Conservation (phyloP, 2,888 invertebrate genomes). For the Latheticus oryzae region DNA sequence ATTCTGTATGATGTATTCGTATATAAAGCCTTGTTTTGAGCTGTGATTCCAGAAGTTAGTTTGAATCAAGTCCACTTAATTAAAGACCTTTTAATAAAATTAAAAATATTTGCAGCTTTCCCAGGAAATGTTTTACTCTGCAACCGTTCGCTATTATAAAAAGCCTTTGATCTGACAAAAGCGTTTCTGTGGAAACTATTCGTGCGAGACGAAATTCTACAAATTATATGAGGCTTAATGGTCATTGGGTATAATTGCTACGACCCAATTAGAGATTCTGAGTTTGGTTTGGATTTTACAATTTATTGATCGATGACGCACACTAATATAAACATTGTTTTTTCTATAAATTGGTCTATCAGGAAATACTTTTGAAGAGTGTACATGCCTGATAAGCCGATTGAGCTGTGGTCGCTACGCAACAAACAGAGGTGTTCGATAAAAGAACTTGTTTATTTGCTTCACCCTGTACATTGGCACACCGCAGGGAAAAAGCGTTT, state of each 20-base stretch:
- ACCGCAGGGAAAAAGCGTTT: slow-evolving; percentile 23
- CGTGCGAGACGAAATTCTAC: neutral
- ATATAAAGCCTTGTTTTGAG: no score
- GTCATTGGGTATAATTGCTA: slow-evolving; percentile 9
- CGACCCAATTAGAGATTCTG: slow-evolving; percentile 16
- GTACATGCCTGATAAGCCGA: slow-evolving; percentile 48
- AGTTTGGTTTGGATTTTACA: slow-evolving; percentile 22
- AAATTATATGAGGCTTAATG: slow-evolving; percentile 11
- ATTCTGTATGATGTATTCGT: no score
- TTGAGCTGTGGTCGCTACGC: slow-evolving; percentile 45
- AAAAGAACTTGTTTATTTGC: no score
- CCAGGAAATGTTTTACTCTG: slow-evolving; percentile 12
- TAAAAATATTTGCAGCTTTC: slow-evolving; percentile 28
- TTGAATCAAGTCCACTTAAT: slow-evolving; percentile 17
- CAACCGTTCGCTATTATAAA: slow-evolving; percentile 10
- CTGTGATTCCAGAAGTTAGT: no score
- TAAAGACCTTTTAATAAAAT: slow-evolving; percentile 27
- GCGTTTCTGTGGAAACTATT: slow-evolving; percentile 1
- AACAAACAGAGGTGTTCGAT: slow-evolving; percentile 37
- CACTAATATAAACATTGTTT: neutral
- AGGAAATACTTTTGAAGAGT: slow-evolving; percentile 33
- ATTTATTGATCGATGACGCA: slow-evolving; percentile 15
- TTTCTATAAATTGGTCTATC: no score
- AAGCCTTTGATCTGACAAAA: slow-evolving; percentile 9
- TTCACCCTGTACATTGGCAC: slow-evolving; percentile 15